Conservation (phyloP, 1,140 invertebrate genomes). For the Drosophila gunungcola region DNA sequence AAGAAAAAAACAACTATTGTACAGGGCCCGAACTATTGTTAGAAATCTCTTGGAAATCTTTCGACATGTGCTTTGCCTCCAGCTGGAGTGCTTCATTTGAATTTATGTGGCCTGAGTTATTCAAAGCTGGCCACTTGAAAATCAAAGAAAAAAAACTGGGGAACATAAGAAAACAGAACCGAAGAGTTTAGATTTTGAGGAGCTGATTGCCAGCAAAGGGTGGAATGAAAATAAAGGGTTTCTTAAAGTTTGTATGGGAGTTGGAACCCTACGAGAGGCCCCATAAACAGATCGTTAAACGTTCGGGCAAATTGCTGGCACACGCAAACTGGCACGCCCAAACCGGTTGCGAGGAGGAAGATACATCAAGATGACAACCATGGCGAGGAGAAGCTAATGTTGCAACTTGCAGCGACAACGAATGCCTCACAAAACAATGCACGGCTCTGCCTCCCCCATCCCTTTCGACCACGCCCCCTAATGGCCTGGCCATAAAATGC, state of each 20-base stretch:
- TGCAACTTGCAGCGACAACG: constrained; percentile 57
- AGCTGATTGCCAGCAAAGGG: constrained; percentile 55
- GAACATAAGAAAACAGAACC: constrained; percentile 7
- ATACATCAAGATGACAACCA: constrained; percentile 60
- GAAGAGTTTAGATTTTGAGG: constrained; percentile 58
- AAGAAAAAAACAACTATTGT: constrained; percentile 39
- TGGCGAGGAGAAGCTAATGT: constrained; percentile 64
- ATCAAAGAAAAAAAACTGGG: constrained; percentile 18
- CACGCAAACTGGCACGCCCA: constrained; percentile 65
- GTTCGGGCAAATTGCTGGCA: constrained; percentile 74
- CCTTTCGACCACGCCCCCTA: constrained; percentile 64
- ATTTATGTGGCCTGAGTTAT: constrained; percentile 72
- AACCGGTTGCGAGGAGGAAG: constrained; percentile 55
- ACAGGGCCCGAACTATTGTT: constrained; percentile 36
- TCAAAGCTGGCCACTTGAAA: constrained; percentile 66
- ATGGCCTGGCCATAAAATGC: constrained; percentile 78
- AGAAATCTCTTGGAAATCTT: constrained; percentile 53
- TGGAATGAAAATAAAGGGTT: constrained; percentile 29
- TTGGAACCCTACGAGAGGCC: constrained; percentile 12
- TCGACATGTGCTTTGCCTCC: constrained; percentile 33
- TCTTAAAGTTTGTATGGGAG: constrained; percentile 13
- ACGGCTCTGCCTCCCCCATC: constrained; percentile 9
- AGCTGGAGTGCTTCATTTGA: constrained; percentile 71
- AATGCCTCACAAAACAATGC: constrained; percentile 50
- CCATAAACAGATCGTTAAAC: constrained; percentile 81